phyloP scores from a whole-genome alignment of 2,888 invertebrate species.

The Polyommatus icarus region DNA sequence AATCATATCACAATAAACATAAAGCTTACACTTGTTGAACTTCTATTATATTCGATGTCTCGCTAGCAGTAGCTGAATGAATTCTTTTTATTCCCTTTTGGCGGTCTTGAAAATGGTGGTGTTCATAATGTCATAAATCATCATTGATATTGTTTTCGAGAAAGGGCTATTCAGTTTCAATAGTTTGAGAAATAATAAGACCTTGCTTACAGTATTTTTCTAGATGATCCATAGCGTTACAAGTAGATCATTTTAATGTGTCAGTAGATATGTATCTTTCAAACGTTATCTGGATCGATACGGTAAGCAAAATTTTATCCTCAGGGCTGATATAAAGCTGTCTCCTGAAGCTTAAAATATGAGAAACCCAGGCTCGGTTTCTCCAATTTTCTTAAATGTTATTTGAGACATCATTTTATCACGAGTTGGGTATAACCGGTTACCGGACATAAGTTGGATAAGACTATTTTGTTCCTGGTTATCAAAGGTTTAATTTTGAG shows the following conservation, averaged over 20 bases:
- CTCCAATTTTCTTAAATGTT: constrained; percentile 35
- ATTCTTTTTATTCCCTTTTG: too few relatives aligned
- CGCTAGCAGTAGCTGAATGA: too few relatives aligned
- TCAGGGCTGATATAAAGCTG: constrained; percentile 36
- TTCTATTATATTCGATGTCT: too few relatives aligned
- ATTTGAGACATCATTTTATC: constrained; percentile 32
- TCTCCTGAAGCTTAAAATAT: constrained; percentile 39
- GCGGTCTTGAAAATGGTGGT: too few relatives aligned
- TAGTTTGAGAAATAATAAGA: too few relatives aligned
- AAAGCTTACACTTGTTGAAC: too few relatives aligned
- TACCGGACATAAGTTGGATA: neutral
- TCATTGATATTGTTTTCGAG: too few relatives aligned
- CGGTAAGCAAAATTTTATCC: constrained; percentile 31
- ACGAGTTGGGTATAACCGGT: too few relatives aligned
- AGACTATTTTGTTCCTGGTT: constrained; percentile 38
- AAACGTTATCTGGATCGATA: constrained; percentile 36
- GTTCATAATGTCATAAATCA: too few relatives aligned
- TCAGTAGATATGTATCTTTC: constrained; percentile 36
- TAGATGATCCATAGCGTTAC: too few relatives aligned
- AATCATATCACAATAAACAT: too few relatives aligned
- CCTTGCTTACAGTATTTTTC: constrained; percentile 31
- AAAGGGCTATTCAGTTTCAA: too few relatives aligned
- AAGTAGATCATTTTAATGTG: constrained; percentile 36
- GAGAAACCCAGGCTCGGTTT: constrained; percentile 35
- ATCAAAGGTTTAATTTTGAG: constrained; percentile 39